phyloP scores from a whole-genome alignment of 2,797 vertebrate species.

The Sebastes variabilis region DNA sequence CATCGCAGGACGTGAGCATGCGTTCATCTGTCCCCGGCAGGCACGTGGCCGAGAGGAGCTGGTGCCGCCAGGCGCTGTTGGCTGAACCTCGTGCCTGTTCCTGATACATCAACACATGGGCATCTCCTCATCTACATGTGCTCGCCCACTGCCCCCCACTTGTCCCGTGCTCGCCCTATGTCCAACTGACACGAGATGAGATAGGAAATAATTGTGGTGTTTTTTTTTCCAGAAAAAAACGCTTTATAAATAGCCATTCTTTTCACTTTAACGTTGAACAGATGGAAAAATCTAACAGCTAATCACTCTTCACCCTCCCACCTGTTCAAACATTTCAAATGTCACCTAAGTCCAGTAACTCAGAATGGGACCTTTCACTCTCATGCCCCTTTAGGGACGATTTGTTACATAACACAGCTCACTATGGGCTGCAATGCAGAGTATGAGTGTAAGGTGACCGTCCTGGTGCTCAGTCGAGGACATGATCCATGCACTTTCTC shows the following conservation, averaged over 20 bases:
- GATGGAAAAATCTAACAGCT: neutral
- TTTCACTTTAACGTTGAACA: neutral
- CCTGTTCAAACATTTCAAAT: constrained; percentile 52
- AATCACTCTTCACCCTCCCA: neutral
- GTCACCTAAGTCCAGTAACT: constrained; percentile 15
- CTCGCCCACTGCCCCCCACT: constrained; percentile 10
- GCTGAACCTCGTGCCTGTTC: constrained; percentile 56
- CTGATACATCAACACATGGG: constrained; percentile 51
- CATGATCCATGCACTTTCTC: neutral
- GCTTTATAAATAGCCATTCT: neutral
- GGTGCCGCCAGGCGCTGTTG: constrained; percentile 69
- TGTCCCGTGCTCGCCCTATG: neutral
- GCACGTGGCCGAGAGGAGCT: constrained; percentile 64
- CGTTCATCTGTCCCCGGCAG: constrained; percentile 48
- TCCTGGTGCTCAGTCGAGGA: neutral
- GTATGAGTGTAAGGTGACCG: constrained; percentile 10
- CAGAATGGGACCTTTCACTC: constrained; percentile 20
- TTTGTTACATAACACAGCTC: constrained; percentile 34
- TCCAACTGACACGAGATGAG: constrained; percentile 12
- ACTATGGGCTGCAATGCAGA: neutral
- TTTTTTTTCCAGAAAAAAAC: neutral
- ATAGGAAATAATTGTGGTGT: neutral
- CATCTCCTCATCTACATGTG: constrained; percentile 62
- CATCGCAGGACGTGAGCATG: constrained; percentile 34
- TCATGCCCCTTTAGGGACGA: neutral